Evolutionary conservation across 2,888 invertebrate genomes (phyloP), one percentile per base, ranked within the genome.

Genomic region (Perizoma flavofasciatum): DNA sequence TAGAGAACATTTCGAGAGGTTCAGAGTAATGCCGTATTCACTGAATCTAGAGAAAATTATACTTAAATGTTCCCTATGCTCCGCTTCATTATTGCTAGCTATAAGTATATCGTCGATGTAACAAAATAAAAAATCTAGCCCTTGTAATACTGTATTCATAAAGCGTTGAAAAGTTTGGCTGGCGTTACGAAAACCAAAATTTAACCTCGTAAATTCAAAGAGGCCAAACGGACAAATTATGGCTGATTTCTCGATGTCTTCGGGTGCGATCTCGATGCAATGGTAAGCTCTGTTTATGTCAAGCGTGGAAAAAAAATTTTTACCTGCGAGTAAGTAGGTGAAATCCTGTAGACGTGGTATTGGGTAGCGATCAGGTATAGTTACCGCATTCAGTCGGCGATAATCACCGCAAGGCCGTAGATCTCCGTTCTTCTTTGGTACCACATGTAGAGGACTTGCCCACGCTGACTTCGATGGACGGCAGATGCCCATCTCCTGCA

Each of bases 211-310:
- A 48, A 63, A 68, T 39, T 68, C 66, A n/a, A 56, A 68, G 5
- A 68, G 40, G 3, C 70, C 67, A 45, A 68, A 68, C 0, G 66
- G 65, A 0, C 63, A 65, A 5, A 63, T 66, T 1, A 66, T 63
- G 4, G 65, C 46, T 39, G 52, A 11, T 55, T 59, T 40, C 2
- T 75, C 67, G 79, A 83, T 80, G 10, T 63, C 34, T 0, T 60
- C 22, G n/a, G 71, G 81, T 55, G 83, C 81, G n/a, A 49, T 81
- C 65, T 73, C 82, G 5, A 4, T 71, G 66, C 22, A 73, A 66
- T 5, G 63, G 57, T 5, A 62, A 5, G 52, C 54, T 5, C 57
- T 3, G 65, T 60, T 8, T 58, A 63, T 10, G 65, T 40, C 8
- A 48, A 22, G 9, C 46, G 44, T 5, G 40, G 54, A 10, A 49